Evolutionary conservation across 2,797 vertebrate genomes (phyloP).

Genomic region (Argentina silus): DNA sequence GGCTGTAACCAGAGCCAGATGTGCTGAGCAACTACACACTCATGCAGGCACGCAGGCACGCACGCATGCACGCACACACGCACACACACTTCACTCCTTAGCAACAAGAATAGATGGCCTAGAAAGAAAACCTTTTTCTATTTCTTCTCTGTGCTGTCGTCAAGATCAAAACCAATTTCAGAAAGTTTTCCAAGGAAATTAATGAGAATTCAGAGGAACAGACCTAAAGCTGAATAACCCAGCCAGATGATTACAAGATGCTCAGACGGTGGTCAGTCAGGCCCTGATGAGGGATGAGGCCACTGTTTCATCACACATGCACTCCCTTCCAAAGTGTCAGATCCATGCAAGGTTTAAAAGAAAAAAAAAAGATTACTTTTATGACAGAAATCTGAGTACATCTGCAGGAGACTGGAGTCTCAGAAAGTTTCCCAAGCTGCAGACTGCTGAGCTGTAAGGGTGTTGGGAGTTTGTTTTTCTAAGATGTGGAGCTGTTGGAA

Average conservation of each 20-base stretch:
- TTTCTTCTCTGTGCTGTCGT: neutral
- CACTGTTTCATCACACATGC: no score
- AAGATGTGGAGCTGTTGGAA: conserved; percentile 1
- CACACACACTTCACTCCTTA: conserved; percentile 9
- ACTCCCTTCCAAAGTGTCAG: no score
- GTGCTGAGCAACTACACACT: conserved; percentile 62
- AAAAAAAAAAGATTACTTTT: no score
- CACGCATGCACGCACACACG: neutral
- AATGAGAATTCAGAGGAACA: conserved; percentile 23
- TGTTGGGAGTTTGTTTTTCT: neutral
- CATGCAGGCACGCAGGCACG: neutral
- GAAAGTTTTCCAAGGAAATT: conserved; percentile 24
- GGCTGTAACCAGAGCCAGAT: conserved; percentile 80
- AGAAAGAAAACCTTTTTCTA: no score
- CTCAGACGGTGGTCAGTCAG: no score
- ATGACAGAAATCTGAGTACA: neutral
- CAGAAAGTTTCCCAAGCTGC: neutral
- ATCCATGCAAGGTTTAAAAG: no score
- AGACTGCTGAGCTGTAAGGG: neutral
- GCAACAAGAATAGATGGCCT: conserved; percentile 34
- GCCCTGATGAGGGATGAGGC: no score
- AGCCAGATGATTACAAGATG: conserved; percentile 38
- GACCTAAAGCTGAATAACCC: conserved; percentile 29
- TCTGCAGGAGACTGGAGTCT: neutral
- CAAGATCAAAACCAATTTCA: conserved; percentile 23